Evolutionary conservation across 2,888 invertebrate genomes (phyloP).

Genomic region (Pseudococcus longispinus): DNA sequence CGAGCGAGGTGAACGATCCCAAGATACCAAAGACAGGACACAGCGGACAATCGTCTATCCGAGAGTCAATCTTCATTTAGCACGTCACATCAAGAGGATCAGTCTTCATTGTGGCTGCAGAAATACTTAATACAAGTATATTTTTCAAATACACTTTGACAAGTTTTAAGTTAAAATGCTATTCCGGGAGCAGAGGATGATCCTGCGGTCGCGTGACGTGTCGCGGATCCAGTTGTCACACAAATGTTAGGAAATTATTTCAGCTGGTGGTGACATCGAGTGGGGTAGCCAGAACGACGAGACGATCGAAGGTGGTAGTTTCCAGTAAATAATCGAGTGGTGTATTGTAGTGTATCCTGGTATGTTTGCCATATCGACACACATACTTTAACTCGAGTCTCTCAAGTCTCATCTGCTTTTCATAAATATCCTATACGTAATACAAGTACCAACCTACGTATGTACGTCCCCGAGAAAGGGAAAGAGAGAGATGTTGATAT

Average conservation of each 20-base stretch:
- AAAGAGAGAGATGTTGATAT: no score
- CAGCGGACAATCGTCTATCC: not conserved
- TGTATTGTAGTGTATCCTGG: not conserved
- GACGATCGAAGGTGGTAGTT: not conserved
- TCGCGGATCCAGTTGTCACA: not conserved
- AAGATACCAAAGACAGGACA: not conserved
- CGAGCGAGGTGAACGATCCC: not conserved
- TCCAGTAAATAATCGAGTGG: not conserved
- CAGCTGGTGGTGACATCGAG: not conserved
- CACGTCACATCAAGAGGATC: not conserved
- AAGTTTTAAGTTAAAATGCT: not conserved
- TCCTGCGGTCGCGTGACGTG: not conserved
- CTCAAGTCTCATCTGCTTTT: not conserved
- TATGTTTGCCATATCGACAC: no score
- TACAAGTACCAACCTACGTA: not conserved
- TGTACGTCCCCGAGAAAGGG: not conserved
- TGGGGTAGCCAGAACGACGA: not conserved
- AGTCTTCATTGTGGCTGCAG: not conserved
- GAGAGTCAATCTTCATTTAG: constrained; percentile 8
- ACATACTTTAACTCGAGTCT: not conserved
- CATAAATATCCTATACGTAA: not conserved
- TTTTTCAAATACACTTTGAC: not conserved
- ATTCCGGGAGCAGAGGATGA: not conserved
- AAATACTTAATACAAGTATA: not conserved
- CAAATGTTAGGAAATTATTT: constrained; percentile 2